A percentile compares a stretch with the other conserved stretches of the same genome.
phyloP scores from a whole-genome alignment of 1,140 invertebrate genomes.

The Drosophila subpulchrella region DNA sequence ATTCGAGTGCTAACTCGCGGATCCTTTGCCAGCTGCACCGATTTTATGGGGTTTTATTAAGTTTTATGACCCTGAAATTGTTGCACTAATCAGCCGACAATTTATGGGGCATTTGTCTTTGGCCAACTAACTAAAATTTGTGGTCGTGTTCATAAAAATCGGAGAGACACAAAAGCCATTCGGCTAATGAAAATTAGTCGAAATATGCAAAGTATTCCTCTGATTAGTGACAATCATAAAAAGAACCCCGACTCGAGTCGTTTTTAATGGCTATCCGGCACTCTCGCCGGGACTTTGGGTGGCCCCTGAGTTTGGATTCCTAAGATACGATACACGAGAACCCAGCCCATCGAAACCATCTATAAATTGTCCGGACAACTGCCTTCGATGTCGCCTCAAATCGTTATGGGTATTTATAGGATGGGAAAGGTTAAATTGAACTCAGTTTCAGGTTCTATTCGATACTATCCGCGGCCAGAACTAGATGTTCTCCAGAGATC shows the following conservation, averaged over 20 bases:
- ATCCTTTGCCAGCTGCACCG: constrained; percentile 38
- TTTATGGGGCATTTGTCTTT: constrained; percentile 73
- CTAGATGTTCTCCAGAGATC: constrained; percentile 24
- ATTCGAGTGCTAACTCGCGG: constrained; percentile 32
- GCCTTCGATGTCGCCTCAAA: constrained; percentile 39
- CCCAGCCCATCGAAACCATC: constrained; percentile 24
- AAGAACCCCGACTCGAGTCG: constrained; percentile 36
- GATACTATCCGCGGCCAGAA: constrained; percentile 6
- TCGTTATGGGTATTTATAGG: constrained; percentile 48
- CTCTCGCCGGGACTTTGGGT: constrained; percentile 4
- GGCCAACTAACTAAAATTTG: constrained; percentile 43
- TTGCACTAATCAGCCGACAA: constrained; percentile 80
- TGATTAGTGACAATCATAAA: constrained; percentile 79
- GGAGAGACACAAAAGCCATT: constrained; percentile 15
- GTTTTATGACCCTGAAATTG: constrained; percentile 73
- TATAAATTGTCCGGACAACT: constrained; percentile 49
- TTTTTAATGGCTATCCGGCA: constrained; percentile 35
- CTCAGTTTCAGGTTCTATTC: constrained; percentile 34
- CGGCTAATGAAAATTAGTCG: constrained; percentile 62
- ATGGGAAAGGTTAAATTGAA: constrained; percentile 37
- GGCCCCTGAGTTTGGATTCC: constrained; percentile 10
- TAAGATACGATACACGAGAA: neutral
- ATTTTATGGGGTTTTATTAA: constrained; percentile 55
- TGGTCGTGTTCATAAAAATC: constrained; percentile 62
- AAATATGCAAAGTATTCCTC: constrained; percentile 75